Base-by-base conservation (phyloP, 1,140 invertebrate species). In the Tetramorium parvispinum region DNA sequence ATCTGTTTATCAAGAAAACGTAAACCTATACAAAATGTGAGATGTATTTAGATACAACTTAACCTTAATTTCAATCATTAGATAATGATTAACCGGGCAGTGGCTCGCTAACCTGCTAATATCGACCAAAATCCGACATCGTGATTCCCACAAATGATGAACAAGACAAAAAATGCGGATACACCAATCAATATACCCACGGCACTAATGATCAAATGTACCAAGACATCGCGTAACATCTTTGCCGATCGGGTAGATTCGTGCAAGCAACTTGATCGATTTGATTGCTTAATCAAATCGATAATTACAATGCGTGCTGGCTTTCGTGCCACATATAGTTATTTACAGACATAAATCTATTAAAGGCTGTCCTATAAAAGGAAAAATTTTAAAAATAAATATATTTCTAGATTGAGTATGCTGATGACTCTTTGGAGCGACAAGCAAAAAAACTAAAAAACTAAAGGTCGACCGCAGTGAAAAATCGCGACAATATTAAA, bases 61-160 rank as follows among this genome's bases (percentile, higher is more conserved):
- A 46, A 46, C 1, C 24, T 59, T 43, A 68, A n/a, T 0, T 6
- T 75, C 37, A 11, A 55, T 37, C 18, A 8, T 1, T 13, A 32
- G 5, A 3, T 11, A 51, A 49, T 37, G 11, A 32, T 0, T 11
- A 76, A 27, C 0, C 1, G 1, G n/a, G 76, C 27, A 49, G 13
- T 24, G 32, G 32, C 43, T 27, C 66, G 51, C 87, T 91, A 88
- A 92, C 91, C 91, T 91, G 87, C 65, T 59, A 92, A 85, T 55
- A 92, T 76, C 5, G 91, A 89, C 91, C 91, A 92, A 85, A 91
- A 92, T 85, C 91, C 91, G 37, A 87, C 87, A 16, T 89, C 87
- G 16, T 63, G 63, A 85, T 92, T 92, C 1, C 78, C 82, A 40
- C 88, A 89, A 61, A 46, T 37, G 24, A 86, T 21, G 40, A 85